These are phyloP conservation scores for Upupa epops DNA, from an alignment of 2,113 vertebrate genomes.

Conservation along the genomic window DNA sequence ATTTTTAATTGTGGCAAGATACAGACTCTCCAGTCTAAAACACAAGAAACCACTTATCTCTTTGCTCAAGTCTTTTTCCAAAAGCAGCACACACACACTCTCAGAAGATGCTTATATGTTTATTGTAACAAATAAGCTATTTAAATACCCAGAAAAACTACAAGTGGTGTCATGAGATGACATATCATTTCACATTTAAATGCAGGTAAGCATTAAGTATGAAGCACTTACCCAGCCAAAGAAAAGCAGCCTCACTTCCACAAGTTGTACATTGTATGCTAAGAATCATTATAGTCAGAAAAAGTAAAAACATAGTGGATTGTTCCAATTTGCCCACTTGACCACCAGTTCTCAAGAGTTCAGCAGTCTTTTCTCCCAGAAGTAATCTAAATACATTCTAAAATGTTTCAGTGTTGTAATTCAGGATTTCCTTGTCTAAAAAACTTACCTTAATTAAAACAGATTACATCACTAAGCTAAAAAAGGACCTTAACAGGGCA, in stretches of 20 bases:
- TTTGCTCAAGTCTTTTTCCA: neutral
- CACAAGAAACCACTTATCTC: neutral
- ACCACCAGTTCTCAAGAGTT: neutral
- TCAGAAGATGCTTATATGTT: neutral
- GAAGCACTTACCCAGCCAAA: neutral
- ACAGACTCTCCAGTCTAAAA: neutral
- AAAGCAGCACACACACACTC: neutral
- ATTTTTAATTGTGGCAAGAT: neutral
- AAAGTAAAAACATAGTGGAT: neutral
- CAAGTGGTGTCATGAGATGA: neutral
- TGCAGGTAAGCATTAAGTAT: neutral
- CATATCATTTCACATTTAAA: neutral
- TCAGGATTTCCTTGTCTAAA: neutral
- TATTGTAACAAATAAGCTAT: neutral
- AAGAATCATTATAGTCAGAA: neutral
- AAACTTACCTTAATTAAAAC: neutral
- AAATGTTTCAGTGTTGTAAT: neutral
- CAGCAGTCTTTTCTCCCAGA: neutral
- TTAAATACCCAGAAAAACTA: neutral
- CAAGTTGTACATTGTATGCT: rapidly evolving
- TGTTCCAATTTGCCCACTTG: neutral
- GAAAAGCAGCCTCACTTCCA: neutral
- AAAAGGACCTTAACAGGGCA: neutral
- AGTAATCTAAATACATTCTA: neutral
- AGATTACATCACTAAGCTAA: neutral